phyloP scores from a whole-genome alignment of 2,797 vertebrate genomes.

The Enteromius trimaculatus region DNA sequence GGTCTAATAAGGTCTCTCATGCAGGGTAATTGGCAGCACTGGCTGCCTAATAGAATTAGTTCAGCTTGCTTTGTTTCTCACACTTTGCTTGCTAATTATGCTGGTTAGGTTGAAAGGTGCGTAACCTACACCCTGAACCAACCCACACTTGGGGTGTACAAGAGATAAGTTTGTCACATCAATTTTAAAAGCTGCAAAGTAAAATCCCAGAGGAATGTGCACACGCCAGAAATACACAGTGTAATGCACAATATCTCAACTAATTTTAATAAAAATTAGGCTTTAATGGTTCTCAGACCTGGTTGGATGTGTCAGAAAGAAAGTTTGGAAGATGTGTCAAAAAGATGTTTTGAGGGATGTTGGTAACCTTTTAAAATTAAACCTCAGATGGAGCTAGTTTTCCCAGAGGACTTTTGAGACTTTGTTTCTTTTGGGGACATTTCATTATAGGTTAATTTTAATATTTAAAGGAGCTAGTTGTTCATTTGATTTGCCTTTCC shows the following conservation, averaged over 20 bases:
- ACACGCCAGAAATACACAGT: background rate
- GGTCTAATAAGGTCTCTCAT: constrained; percentile 48
- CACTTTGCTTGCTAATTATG: constrained; percentile 44
- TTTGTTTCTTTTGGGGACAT: background rate
- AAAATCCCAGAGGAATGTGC: background rate
- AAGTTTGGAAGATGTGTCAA: background rate
- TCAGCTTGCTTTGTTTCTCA: constrained; percentile 42
- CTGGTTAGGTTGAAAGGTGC: constrained; percentile 36
- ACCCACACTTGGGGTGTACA: constrained; percentile 36
- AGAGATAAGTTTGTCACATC: constrained; percentile 8
- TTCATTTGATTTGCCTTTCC: background rate
- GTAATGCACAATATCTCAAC: background rate
- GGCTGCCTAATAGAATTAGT: constrained; percentile 53
- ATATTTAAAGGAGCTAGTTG: background rate
- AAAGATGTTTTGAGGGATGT: background rate
- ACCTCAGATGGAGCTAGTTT: background rate
- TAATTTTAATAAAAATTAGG: background rate
- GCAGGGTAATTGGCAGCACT: constrained; percentile 47
- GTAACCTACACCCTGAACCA: constrained; percentile 19
- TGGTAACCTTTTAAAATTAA: background rate
- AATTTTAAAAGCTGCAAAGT: constrained; percentile 11
- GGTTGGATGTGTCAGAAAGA: background rate
- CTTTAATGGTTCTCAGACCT: background rate
- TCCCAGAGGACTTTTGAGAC: background rate
- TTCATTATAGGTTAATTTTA: background rate